Evolutionary conservation across 1,140 invertebrate species (phyloP).

Genomic region (Camponotus floridanus): DNA sequence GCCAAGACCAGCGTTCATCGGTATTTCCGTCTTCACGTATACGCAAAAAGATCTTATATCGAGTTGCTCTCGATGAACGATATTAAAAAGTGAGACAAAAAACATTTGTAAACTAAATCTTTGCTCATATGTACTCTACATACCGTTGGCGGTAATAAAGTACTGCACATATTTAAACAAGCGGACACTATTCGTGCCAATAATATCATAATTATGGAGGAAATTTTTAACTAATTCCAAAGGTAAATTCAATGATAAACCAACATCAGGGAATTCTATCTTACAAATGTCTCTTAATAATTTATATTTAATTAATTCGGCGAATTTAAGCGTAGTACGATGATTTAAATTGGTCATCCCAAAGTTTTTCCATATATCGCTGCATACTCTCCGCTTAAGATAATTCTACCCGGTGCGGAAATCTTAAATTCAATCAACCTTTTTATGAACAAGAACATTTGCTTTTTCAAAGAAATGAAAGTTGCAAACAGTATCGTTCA

Average conservation of each 20-base stretch:
- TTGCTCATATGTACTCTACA: too few species aligned
- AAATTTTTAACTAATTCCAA: constrained; percentile 71
- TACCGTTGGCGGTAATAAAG: too few species aligned
- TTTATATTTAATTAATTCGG: constrained; percentile 73
- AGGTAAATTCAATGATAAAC: constrained; percentile 76
- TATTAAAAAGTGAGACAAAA: too few species aligned
- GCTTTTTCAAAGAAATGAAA: too few species aligned
- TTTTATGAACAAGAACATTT: not conserved
- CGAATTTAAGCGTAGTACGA: constrained; percentile 88
- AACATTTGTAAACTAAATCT: too few species aligned
- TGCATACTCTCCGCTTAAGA: constrained; percentile 98
- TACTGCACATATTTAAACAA: constrained; percentile 68
- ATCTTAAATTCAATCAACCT: constrained; percentile 88
- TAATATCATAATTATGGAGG: too few species aligned
- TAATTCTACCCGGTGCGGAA: constrained; percentile 98
- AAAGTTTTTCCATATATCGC: constrained; percentile 99
- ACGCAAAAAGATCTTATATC: constrained; percentile 87
- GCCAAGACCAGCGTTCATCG: constrained; percentile 93
- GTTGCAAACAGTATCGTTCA: too few species aligned
- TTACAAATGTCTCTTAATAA: constrained; percentile 47
- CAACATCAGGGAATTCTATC: constrained; percentile 84
- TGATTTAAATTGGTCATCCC: constrained; percentile 95
- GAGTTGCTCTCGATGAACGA: too few species aligned
- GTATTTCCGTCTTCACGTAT: constrained; percentile 89
- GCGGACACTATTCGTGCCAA: not conserved